Conservation (phyloP, 2,888 invertebrate species). For the Trachelus stipa region DNA sequence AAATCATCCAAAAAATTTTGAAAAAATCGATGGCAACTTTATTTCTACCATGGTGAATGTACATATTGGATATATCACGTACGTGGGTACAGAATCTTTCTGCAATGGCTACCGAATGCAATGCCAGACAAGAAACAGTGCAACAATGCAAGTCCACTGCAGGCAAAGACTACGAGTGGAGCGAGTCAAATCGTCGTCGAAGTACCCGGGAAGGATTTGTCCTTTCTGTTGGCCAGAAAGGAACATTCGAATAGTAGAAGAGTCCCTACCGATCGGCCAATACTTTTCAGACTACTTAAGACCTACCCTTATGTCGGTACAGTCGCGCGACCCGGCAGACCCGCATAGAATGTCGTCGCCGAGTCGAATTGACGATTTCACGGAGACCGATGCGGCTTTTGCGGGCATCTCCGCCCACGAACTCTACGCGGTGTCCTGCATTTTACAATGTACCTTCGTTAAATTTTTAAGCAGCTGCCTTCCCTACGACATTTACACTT, state of each 20-base stretch:
- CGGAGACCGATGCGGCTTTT: slow-evolving; percentile 65
- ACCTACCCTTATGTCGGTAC: slow-evolving; percentile 43
- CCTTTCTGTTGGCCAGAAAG: slow-evolving; percentile 7
- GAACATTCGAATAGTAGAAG: not conserved
- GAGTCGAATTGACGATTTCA: slow-evolving; percentile 65
- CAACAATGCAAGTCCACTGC: slow-evolving; percentile 33
- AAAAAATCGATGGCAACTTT: not conserved
- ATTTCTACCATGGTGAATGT: not conserved
- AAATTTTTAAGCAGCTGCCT: slow-evolving; percentile 48
- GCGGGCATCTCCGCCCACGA: slow-evolving; percentile 64
- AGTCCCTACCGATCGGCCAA: slow-evolving; percentile 32
- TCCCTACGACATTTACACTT: slow-evolving; percentile 2
- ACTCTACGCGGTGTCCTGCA: slow-evolving; percentile 42
- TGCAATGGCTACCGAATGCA: not conserved
- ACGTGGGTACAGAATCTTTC: not conserved
- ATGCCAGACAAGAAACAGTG: slow-evolving; percentile 25
- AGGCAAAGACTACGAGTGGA: slow-evolving; percentile 39
- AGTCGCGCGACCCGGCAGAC: slow-evolving; percentile 52
- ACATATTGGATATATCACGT: not conserved
- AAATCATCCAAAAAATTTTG: not conserved
- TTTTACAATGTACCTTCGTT: slow-evolving; percentile 64
- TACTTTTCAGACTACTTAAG: slow-evolving; percentile 50
- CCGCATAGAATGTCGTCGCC: slow-evolving; percentile 57
- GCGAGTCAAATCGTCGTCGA: slow-evolving; percentile 50
- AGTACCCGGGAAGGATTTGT: slow-evolving; percentile 19